A percentile compares a stretch with the other conserved stretches of the same genome.
Evolutionary conservation across 2,113 vertebrate genomes (phyloP).

Genomic region (Asarcornis scutulata): DNA sequence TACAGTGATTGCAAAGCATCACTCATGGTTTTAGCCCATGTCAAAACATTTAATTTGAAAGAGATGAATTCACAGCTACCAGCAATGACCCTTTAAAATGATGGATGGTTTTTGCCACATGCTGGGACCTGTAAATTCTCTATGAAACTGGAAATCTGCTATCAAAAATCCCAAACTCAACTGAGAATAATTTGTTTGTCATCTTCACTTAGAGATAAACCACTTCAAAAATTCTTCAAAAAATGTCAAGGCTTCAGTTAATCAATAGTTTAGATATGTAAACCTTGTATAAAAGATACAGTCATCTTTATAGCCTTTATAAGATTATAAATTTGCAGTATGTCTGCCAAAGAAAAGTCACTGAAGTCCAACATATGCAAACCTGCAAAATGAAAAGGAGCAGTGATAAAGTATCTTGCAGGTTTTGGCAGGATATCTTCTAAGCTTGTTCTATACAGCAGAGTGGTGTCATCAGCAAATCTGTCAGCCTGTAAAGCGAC

Average conservation of each 20-base stretch:
- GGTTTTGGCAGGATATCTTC: not conserved
- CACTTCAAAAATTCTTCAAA: not conserved
- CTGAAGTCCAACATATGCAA: not conserved
- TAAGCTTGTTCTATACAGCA: not conserved
- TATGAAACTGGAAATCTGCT: conserved; percentile 1
- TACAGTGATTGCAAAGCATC: not conserved
- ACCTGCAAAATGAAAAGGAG: not conserved
- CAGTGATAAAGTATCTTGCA: not conserved
- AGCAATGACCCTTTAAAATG: not conserved
- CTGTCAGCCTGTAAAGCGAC: not conserved
- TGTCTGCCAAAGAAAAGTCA: not conserved
- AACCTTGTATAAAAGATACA: not conserved
- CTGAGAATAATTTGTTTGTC: conserved; percentile 6
- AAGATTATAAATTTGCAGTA: not conserved
- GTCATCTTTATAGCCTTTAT: not conserved
- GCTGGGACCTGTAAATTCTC: not conserved
- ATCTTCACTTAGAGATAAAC: not conserved
- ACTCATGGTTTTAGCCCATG: not conserved
- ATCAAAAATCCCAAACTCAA: not conserved
- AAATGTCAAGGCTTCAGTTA: not conserved
- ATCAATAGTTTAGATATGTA: not conserved
- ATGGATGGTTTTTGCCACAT: not conserved
- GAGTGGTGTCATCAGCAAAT: not conserved
- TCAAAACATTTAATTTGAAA: not conserved
- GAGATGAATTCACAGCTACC: not conserved